These are phyloP conservation scores for Sebastes diploproa DNA, from an alignment of 2,797 vertebrate species.

Conservation along the genomic window DNA sequence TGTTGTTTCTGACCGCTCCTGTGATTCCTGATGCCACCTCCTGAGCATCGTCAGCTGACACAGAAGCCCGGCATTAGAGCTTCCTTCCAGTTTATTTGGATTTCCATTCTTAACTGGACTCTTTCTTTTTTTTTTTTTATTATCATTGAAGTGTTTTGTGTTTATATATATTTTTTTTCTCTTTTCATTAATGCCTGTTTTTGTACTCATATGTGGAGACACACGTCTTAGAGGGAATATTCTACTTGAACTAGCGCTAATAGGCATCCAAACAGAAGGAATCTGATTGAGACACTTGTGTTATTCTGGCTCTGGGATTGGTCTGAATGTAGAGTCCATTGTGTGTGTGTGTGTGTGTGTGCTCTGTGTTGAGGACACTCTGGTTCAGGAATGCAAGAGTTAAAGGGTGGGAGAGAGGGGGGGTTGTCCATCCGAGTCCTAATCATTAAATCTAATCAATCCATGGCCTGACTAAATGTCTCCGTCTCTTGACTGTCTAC, in stretches of 20 bases:
- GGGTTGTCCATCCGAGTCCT: conserved; percentile 64
- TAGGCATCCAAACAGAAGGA: conserved; percentile 55
- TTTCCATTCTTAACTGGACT: conserved; percentile 45
- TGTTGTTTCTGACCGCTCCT: conserved; percentile 36
- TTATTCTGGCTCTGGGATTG: conserved; percentile 59
- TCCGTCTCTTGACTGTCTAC: conserved; percentile 49
- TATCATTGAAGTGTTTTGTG: conserved; percentile 69
- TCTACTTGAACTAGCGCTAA: conserved; percentile 70
- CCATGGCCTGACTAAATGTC: conserved; percentile 62
- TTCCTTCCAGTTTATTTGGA: conserved; percentile 56
- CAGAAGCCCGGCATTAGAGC: conserved; percentile 48
- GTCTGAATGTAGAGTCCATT: conserved; percentile 61
- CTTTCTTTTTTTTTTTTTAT: conserved; percentile 26
- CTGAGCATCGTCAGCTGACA: conserved; percentile 28
- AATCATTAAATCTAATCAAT: conserved; percentile 82
- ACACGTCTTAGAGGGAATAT: conserved; percentile 57
- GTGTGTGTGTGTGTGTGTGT: conserved; percentile 48
- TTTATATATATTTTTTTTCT: conserved; percentile 55
- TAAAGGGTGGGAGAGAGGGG: conserved; percentile 25
- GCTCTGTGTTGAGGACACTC: conserved; percentile 59
- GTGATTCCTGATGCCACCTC: conserved; percentile 38
- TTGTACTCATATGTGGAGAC: conserved; percentile 61
- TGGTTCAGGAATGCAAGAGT: conserved; percentile 65
- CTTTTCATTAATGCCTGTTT: conserved; percentile 66
- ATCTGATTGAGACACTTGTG: conserved; percentile 55